These are phyloP conservation scores for Greenwoodochromis staneri DNA, from an alignment of 2,113 vertebrate species.

Conservation along the genomic window DNA sequence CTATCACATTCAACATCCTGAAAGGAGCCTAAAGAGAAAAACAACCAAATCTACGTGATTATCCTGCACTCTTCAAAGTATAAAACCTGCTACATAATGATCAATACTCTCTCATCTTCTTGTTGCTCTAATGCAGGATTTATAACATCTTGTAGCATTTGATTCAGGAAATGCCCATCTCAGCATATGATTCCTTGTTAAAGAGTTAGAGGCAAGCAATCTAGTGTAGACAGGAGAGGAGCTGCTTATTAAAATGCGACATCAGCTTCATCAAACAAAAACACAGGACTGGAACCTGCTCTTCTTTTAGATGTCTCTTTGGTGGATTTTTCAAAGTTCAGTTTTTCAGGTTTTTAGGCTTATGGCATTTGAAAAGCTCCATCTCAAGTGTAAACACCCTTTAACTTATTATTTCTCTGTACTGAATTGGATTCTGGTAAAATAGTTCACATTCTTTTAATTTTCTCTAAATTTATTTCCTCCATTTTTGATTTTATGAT, in stretches of 20 bases:
- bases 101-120: slow-evolving; percentile 45
- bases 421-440: neutral
- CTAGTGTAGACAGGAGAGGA: neutral
- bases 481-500: neutral
- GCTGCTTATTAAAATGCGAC: neutral
- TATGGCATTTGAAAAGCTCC: accelerated
- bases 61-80: slow-evolving; percentile 43
- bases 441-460: neutral
- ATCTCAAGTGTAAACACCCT: neutral
- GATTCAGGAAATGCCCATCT: slow-evolving; percentile 33
- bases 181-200: slow-evolving; percentile 11
- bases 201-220: slow-evolving; percentile 13
- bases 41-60: slow-evolving; percentile 41
- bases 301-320: neutral
- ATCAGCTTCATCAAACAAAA: neutral
- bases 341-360: neutral
- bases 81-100: slow-evolving; percentile 19
- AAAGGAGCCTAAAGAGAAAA: slow-evolving; percentile 45
- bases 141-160: slow-evolving; percentile 35
- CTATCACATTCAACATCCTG: slow-evolving; percentile 22
- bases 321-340: neutral
- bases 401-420: neutral
- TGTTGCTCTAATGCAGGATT: slow-evolving; percentile 38
- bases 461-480: neutral
- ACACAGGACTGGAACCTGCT: neutral